Percentiles rank a stretch among this genome's conserved stretches.
phyloP scores from a whole-genome alignment of 2,888 invertebrate genomes.

The Melieria omissa region DNA sequence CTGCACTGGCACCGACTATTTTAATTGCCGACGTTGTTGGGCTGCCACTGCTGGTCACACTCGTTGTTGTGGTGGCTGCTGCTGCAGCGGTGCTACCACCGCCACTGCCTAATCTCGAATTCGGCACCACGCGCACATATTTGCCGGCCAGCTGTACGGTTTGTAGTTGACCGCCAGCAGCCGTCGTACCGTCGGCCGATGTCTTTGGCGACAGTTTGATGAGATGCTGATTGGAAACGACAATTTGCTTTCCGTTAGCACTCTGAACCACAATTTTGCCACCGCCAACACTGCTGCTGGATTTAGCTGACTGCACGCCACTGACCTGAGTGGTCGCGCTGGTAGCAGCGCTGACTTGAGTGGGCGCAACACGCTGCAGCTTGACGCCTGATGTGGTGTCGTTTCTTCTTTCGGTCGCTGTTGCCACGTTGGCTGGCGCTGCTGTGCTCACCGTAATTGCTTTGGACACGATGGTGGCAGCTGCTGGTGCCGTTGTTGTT shows the following conservation, averaged over 20 bases:
- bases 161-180: conserved; percentile 51
- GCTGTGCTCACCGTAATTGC: conserved; percentile 19
- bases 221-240: conserved; percentile 60
- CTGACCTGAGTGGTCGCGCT: conserved; percentile 8
- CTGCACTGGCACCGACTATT: conserved; percentile 37
- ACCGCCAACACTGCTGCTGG: conserved; percentile 26
- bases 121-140: conserved; percentile 75
- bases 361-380: not conserved
- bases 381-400: too few species aligned
- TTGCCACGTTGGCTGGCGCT: not conserved
- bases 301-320: not conserved
- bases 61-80: conserved; percentile 20
- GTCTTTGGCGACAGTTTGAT: conserved; percentile 61
- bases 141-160: conserved; percentile 63
- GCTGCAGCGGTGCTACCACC: not conserved
- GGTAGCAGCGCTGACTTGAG: not conserved
- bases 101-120: conserved; percentile 50
- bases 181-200: conserved; percentile 8
- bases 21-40: conserved; percentile 26
- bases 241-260: conserved; percentile 57
- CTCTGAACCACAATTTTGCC: conserved; percentile 57
- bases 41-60: conserved; percentile 16
- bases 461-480: conserved; percentile 29
- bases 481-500: conserved; percentile 33
- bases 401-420: too few species aligned